Percentiles rank a stretch among this genome's conserved stretches.
phyloP scores from a whole-genome alignment of 2,888 invertebrate genomes.

The Bombylius discolor region DNA sequence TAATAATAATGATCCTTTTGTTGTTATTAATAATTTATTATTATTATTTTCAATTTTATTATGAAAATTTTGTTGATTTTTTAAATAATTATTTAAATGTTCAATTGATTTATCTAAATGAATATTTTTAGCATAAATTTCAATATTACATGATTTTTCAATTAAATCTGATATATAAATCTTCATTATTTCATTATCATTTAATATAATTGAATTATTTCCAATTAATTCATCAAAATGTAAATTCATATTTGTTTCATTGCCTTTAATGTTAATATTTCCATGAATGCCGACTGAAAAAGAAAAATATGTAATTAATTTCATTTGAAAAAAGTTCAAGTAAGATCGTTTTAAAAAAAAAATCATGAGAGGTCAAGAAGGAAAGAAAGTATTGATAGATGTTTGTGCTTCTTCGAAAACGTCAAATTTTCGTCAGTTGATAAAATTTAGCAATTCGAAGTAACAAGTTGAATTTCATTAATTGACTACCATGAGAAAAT shows the following conservation, averaged over 20 bases:
- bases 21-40: slow-evolving; percentile 20
- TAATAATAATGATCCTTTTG: slow-evolving; percentile 23
- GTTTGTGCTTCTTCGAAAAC: background rate
- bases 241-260: slow-evolving; percentile 27
- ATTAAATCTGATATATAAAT: slow-evolving; percentile 32
- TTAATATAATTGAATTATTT: slow-evolving; percentile 23
- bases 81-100: slow-evolving; percentile 24
- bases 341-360: background rate
- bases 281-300: slow-evolving; percentile 31
- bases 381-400: background rate
- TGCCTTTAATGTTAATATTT: slow-evolving; percentile 25
- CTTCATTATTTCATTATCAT: slow-evolving; percentile 21
- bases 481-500: too few species aligned
- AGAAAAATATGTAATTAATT: background rate
- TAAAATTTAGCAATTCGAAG: too few species aligned
- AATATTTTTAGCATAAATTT: slow-evolving; percentile 22
- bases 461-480: too few species aligned
- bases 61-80: slow-evolving; percentile 20
- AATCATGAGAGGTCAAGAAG: too few species aligned
- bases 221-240: slow-evolving; percentile 31
- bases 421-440: too few species aligned
- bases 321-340: background rate
- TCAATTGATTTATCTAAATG: slow-evolving; percentile 21
- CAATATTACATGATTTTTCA: slow-evolving; percentile 25
- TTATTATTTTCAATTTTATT: too few species aligned